phyloP scores from a whole-genome alignment of 2,888 invertebrate species.

The Cheiracanthium punctorium region DNA sequence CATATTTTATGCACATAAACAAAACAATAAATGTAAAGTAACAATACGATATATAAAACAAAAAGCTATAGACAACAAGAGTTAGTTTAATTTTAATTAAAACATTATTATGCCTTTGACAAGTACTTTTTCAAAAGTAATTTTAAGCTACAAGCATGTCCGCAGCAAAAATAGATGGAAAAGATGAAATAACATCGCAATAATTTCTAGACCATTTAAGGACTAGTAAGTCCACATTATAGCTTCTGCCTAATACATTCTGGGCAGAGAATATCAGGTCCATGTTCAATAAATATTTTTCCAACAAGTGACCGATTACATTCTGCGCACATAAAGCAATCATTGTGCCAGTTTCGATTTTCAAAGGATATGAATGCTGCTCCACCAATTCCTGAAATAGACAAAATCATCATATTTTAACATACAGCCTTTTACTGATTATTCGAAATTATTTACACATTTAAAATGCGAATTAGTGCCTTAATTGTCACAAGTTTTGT shows the following conservation, averaged over 20 bases:
- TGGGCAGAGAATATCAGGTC: constrained; percentile 97
- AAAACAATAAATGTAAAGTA: too few species aligned
- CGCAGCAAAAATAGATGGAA: not conserved
- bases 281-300: constrained; percentile 98
- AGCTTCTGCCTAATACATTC: constrained; percentile 98
- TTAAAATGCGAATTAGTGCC: too few species aligned
- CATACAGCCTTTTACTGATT: too few species aligned
- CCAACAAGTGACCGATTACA: constrained; percentile 97
- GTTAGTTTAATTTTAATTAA: not conserved
- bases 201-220: not conserved
- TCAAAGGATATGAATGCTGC: constrained; percentile 99
- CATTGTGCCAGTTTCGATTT: constrained; percentile 99
- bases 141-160: not conserved
- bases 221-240: constrained; percentile 78
- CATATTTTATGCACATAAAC: too few species aligned
- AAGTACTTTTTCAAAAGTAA: not conserved
- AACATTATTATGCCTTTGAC: not conserved
- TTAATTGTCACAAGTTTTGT: too few species aligned
- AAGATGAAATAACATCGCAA: not conserved
- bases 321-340: constrained; percentile 98
- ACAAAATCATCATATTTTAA: too few species aligned
- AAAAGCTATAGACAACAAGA: not conserved
- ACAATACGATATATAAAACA: too few species aligned
- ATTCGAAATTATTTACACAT: too few species aligned
- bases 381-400: constrained; percentile 89